These are phyloP conservation scores for Leptosomus discolor DNA, from an alignment of 2,113 vertebrate species.

Conservation along the genomic window DNA sequence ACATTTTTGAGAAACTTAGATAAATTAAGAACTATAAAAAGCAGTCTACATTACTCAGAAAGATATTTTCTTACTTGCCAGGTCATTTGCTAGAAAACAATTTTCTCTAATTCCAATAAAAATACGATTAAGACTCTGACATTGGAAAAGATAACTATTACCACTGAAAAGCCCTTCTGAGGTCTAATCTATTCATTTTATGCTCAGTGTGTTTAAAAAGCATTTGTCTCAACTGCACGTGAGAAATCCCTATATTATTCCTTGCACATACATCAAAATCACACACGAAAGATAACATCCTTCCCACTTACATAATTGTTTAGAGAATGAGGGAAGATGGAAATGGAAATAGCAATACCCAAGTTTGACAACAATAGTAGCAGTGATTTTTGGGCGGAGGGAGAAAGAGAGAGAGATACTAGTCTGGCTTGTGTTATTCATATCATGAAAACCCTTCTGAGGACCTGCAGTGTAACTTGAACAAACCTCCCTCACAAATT, in stretches of 20 bases:
- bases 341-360: neutral
- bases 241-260: neutral
- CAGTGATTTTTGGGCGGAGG: neutral
- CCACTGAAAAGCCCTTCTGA: neutral
- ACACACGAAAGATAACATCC: neutral
- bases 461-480: neutral
- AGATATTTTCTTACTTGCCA: neutral
- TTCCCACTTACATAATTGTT: neutral
- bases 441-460: neutral
- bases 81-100: neutral
- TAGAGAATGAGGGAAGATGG: neutral
- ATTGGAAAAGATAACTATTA: neutral
- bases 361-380: neutral
- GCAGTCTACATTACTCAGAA: neutral
- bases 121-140: neutral
- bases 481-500: neutral
- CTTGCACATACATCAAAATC: neutral
- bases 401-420: neutral
- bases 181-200: neutral
- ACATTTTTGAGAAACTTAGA: neutral
- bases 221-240: neutral
- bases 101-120: neutral
- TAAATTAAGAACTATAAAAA: neutral
- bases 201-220: neutral
- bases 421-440: accelerated